phyloP scores from a whole-genome alignment of 2,797 vertebrate species.

The Molossus molossus region DNA sequence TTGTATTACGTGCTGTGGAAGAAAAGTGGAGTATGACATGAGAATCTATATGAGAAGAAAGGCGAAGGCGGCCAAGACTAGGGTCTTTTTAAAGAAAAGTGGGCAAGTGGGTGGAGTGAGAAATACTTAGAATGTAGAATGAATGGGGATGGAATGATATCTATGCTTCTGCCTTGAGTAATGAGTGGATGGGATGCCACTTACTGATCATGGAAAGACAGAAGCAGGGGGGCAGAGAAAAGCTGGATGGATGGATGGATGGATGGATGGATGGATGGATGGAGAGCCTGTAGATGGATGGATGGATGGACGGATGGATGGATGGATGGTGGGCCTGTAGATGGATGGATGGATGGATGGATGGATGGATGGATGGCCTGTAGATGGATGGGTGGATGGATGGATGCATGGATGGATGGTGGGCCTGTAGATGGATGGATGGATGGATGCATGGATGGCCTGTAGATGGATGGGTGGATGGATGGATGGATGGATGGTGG shows the following conservation, averaged over 20 bases:
- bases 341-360: no score
- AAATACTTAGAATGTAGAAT: constrained; percentile 18
- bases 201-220: not conserved
- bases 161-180: not conserved
- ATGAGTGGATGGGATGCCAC: not conserved
- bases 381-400: no score
- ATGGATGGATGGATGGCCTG: no score
- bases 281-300: no score
- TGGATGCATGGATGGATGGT: no score
- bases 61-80: not conserved
- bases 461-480: no score
- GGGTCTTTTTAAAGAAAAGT: not conserved
- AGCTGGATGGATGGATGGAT: not conserved
- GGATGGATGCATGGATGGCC: no score
- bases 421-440: no score
- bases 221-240: not conserved
- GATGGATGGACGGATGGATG: no score
- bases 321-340: no score
- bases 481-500: no score
- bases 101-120: not conserved
- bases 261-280: no score
- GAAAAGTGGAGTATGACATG: not conserved
- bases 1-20: not conserved
- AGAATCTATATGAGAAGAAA: not conserved
- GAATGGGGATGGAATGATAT: not conserved